These are phyloP conservation scores for Lydus trimaculatus DNA, from an alignment of 2,888 invertebrate genomes.

Conservation along the genomic window DNA sequence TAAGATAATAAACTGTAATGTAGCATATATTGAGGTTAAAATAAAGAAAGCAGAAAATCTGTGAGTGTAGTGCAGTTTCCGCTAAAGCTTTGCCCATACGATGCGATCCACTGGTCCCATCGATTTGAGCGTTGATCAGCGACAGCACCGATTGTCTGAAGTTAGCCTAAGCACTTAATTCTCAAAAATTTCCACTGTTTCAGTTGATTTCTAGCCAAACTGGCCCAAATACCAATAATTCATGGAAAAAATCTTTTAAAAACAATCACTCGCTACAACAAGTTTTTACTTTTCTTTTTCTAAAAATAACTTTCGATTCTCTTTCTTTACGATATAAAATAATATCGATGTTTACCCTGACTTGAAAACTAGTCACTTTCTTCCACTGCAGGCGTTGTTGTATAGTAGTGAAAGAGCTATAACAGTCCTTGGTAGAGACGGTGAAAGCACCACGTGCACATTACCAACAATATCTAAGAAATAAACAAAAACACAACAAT, in stretches of 20 bases:
- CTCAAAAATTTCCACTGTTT: too few relatives aligned
- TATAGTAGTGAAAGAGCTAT: constrained; percentile 43
- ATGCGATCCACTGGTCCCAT: too few relatives aligned
- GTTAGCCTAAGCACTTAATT: too few relatives aligned
- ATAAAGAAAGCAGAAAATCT: constrained; percentile 22
- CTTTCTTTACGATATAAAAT: neutral
- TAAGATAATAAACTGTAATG: neutral
- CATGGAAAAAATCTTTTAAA: neutral
- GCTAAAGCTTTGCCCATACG: too few relatives aligned
- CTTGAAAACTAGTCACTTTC: constrained; percentile 40
- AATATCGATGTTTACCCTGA: constrained; percentile 34
- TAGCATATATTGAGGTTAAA: constrained; percentile 17
- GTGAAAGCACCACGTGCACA: constrained; percentile 47
- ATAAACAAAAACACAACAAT: neutral
- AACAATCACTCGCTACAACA: neutral
- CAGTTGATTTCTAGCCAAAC: neutral
- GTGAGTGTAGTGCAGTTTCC: constrained; percentile 18
- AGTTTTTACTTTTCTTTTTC: constrained; percentile 22
- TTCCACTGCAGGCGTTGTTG: constrained; percentile 38
- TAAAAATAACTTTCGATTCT: constrained; percentile 27
- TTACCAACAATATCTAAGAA: constrained; percentile 35
- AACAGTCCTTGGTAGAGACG: constrained; percentile 45
- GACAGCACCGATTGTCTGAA: too few relatives aligned
- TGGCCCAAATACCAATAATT: neutral
- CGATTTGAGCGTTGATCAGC: too few relatives aligned